These are phyloP conservation scores for Gymnocephalus cernua DNA, from an alignment of 2,113 vertebrate genomes.

Conservation along the genomic window DNA sequence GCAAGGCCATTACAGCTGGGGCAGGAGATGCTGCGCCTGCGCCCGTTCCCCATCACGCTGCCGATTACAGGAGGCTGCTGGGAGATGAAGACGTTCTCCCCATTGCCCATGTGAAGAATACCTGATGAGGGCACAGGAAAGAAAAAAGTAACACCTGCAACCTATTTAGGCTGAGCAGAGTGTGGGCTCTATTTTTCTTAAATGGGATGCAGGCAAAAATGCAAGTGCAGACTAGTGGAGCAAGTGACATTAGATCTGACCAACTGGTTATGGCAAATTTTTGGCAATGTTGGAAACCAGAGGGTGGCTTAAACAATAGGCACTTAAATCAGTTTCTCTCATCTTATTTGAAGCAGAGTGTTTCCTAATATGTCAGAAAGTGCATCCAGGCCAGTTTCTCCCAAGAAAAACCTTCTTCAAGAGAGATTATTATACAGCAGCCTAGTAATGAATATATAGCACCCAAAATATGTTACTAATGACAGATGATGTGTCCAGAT, in stretches of 20 bases:
- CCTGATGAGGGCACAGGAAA: slow-evolving; percentile 81
- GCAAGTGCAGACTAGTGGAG: neutral
- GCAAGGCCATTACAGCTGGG: slow-evolving; percentile 98
- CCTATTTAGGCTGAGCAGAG: slow-evolving; percentile 15
- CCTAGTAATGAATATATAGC: slow-evolving; percentile 5
- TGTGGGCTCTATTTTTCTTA: neutral
- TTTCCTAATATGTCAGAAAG: slow-evolving; percentile 2
- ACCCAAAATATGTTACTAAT: neutral
- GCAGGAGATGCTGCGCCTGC: slow-evolving; percentile 96
- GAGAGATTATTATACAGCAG: neutral
- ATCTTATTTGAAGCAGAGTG: neutral
- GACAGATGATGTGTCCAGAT: neutral
- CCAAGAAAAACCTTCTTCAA: neutral
- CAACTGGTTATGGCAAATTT: neutral
- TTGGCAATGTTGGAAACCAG: neutral
- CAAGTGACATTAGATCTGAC: neutral
- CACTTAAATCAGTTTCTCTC: neutral
- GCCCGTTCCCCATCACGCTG: slow-evolving; percentile 97
- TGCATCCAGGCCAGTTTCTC: neutral
- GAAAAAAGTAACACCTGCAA: slow-evolving; percentile 45
- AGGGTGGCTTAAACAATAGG: neutral
- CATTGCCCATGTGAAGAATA: slow-evolving; percentile 97
- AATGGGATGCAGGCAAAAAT: neutral
- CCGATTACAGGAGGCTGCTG: slow-evolving; percentile 98
- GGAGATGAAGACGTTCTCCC: slow-evolving; percentile 98